Conservation (phyloP, 2,113 vertebrate genomes). For the Callospermophilus lateralis region DNA sequence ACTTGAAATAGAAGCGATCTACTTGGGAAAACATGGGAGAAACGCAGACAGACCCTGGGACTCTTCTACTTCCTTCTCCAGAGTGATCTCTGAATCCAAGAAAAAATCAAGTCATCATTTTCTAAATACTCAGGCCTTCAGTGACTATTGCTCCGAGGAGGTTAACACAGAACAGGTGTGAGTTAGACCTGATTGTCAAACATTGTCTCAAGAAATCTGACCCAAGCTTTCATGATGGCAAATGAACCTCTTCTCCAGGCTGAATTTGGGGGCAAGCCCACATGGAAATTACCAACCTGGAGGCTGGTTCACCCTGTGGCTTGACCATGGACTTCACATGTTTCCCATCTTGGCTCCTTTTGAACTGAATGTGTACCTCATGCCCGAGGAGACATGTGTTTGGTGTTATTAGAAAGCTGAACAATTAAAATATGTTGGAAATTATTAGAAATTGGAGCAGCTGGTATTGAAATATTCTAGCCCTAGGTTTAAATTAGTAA, state of each 20-base stretch:
- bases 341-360: conserved; percentile 63
- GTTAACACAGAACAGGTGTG: conserved; percentile 41
- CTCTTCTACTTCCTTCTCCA: neutral
- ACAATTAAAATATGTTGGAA: conserved; percentile 63
- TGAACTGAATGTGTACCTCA: conserved; percentile 74
- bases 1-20: neutral
- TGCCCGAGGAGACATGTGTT: conserved; percentile 49
- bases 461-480: conserved; percentile 67
- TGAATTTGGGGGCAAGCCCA: neutral
- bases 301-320: neutral
- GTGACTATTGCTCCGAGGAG: neutral
- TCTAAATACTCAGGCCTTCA: neutral
- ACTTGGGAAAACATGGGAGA: neutral
- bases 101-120: neutral
- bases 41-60: neutral
- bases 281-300: conserved; percentile 22
- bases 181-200: neutral
- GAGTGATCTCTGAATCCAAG: neutral
- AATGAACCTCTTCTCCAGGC: conserved; percentile 29
- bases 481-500: conserved; percentile 65
- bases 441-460: conserved; percentile 71
- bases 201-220: conserved; percentile 27
- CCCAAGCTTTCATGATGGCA: neutral
- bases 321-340: neutral
- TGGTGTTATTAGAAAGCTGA: conserved; percentile 57